Conservation (phyloP, 2,113 vertebrate species). For the Paratilapia polleni region DNA sequence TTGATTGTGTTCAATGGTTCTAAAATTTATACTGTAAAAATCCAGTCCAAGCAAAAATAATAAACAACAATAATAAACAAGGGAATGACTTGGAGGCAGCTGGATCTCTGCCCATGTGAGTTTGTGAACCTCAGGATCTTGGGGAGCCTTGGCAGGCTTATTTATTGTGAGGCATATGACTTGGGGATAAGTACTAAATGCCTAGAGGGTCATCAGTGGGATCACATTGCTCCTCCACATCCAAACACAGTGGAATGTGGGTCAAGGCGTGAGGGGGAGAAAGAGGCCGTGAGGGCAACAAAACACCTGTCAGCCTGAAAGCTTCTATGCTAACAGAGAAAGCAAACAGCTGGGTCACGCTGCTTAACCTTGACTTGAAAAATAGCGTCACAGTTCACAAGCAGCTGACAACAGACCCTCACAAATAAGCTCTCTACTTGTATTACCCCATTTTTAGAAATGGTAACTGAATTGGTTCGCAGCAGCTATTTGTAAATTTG, state of each 20-base stretch:
- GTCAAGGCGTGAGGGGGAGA: slow-evolving; percentile 42
- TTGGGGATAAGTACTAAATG: slow-evolving; percentile 55
- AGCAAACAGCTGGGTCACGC: slow-evolving; percentile 18
- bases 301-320: slow-evolving; percentile 39
- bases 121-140: background rate
- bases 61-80: slow-evolving; percentile 10
- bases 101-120: slow-evolving; percentile 2
- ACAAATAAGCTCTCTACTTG: background rate
- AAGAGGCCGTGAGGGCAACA: background rate
- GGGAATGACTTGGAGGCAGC: slow-evolving; percentile 22
- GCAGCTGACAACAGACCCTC: background rate
- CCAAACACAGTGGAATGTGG: slow-evolving; percentile 66
- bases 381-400: background rate
- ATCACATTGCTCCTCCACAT: slow-evolving; percentile 76
- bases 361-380: slow-evolving; percentile 30
- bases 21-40: background rate
- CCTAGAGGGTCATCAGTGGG: slow-evolving; percentile 49
- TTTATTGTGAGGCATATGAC: slow-evolving; percentile 57
- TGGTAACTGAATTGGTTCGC: background rate
- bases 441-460: background rate
- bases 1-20: background rate
- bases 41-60: background rate
- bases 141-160: slow-evolving; percentile 22
- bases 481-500: background rate
- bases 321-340: slow-evolving; percentile 24